Evolutionary conservation across 2,113 vertebrate genomes (phyloP), one percentile per base, ranked within the genome.

Genomic region (Gymnobelideus leadbeateri): DNA sequence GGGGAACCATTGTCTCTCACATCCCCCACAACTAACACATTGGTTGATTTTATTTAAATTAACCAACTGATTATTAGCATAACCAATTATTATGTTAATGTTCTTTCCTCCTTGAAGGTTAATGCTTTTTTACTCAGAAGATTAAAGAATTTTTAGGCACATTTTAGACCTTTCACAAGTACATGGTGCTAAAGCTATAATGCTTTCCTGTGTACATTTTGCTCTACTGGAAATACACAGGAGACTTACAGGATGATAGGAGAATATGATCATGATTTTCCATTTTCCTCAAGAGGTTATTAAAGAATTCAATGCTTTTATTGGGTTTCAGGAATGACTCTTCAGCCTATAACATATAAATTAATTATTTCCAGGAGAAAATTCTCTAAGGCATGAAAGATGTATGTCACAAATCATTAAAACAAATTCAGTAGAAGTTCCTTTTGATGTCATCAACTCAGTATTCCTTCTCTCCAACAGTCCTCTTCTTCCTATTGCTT

Each of bases 121-220:
- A 89, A 55, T 92, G 4, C 19, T 77, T 97, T 94, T 92, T 47
- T 37, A 91, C n/a, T 14, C 43, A 89, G 47, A 8, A 94, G 95
- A 94, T 92, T 68, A 37, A 89, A 94, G 96, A 9, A 43, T 43
- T 84, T 77, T 68, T 84, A 21, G 37, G 37, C 19, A 43, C n/a
- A 84, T 84, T 84, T 19, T 43, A 84, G n/a, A 84, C 19, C 16
- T 84, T 23, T 19, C 2, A 43, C 37, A 84, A 84, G 7, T 77
- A 37, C 19, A n/a, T 19, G 31, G 14, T 43, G 68, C 43, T 43
- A 84, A 43, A 84, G 0, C 37, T 84, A 21, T 47, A 25, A 8
- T 50, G 31, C 52, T 90, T 94, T 93, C 91, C 43, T 91, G 6
- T 77, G 23, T 92, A n/a, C 50, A 90, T 52, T 90, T 93, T 95